A percentile compares a stretch with the other conserved stretches of the same genome.
phyloP scores from a whole-genome alignment of 2,113 vertebrate genomes.

The Narcine bancroftii region DNA sequence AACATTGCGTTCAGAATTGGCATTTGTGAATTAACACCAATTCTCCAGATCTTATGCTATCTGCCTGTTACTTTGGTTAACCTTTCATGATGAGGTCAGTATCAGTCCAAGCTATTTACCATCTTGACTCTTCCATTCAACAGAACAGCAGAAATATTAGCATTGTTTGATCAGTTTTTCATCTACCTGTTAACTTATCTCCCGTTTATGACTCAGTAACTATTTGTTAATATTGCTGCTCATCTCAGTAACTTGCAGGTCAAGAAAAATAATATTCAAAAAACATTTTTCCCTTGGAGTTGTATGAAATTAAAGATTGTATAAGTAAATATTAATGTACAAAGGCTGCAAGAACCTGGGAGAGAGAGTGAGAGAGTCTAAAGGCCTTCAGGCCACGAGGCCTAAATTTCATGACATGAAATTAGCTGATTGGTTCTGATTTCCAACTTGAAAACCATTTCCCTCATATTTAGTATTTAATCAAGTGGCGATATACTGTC shows the following conservation, averaged over 20 bases:
- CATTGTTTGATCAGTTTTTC: background rate
- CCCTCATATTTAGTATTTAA: background rate
- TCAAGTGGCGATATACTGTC: background rate
- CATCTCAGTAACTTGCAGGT: background rate
- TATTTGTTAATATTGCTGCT: background rate
- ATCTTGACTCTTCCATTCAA: background rate
- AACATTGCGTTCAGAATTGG: background rate
- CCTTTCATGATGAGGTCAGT: background rate
- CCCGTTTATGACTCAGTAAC: background rate
- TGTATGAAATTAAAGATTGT: background rate
- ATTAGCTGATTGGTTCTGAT: background rate
- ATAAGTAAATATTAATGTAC: background rate
- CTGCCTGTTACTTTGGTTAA: background rate
- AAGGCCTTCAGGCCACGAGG: no score
- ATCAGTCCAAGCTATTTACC: background rate
- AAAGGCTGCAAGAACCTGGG: no score
- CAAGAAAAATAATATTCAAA: background rate
- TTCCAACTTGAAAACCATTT: background rate
- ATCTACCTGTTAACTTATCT: background rate
- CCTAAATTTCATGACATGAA: no score
- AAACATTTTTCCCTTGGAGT: background rate
- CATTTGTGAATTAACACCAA: background rate
- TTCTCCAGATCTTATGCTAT: background rate
- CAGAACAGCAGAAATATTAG: background rate
- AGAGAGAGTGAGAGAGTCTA: no score